Conservation (phyloP, 2,888 invertebrate genomes). For the Protodeltote pygarga region DNA sequence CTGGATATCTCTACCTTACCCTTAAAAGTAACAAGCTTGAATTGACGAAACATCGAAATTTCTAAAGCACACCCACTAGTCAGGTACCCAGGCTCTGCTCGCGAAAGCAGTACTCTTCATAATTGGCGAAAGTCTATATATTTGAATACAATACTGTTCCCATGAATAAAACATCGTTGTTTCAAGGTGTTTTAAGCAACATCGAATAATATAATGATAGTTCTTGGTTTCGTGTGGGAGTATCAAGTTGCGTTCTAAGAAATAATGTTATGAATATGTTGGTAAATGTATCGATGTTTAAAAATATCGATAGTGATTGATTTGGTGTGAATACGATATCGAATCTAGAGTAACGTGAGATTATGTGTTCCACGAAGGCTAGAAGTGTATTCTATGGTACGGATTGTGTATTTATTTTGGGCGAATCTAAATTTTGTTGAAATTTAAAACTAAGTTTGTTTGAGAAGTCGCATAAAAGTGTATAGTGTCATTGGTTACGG, state of each 20-base stretch:
- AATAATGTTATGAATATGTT: conserved; percentile 3
- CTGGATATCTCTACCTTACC: background rate
- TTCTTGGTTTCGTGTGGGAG: conserved; percentile 36
- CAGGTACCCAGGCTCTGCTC: conserved; percentile 60
- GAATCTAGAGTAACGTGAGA: too few relatives aligned
- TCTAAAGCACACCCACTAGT: conserved; percentile 57
- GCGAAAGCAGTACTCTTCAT: conserved; percentile 71
- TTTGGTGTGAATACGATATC: background rate
- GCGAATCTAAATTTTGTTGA: too few relatives aligned
- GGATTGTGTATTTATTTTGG: too few relatives aligned
- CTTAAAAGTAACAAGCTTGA: background rate
- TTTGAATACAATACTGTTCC: conserved; percentile 84
- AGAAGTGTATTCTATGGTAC: too few relatives aligned
- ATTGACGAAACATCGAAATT: conserved; percentile 23
- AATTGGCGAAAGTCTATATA: conserved; percentile 84
- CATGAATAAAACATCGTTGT: conserved; percentile 78
- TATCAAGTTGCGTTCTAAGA: conserved; percentile 38
- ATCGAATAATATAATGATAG: conserved; percentile 66
- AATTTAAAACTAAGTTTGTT: too few relatives aligned
- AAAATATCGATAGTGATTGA: conserved; percentile 1
- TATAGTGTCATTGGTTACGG: too few relatives aligned
- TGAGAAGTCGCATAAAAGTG: too few relatives aligned
- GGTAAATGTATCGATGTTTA: background rate
- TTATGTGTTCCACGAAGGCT: too few relatives aligned
- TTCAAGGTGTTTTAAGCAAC: conserved; percentile 72